Evolutionary conservation across 1,140 invertebrate species (phyloP).

Genomic region (Drosophila trapezifrons): DNA sequence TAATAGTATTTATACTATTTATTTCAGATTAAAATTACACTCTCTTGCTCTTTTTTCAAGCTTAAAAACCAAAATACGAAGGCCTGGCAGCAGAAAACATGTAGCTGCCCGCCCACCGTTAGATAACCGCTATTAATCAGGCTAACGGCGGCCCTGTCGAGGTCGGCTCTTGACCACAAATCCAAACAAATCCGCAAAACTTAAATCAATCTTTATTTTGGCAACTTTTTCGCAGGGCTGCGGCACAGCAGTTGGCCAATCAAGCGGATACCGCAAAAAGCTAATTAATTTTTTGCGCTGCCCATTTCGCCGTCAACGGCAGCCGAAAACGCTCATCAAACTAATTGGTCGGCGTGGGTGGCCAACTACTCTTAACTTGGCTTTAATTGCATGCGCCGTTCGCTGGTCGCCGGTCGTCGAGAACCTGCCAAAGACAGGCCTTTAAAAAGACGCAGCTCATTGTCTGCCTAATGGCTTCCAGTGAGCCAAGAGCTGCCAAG

Average conservation of each 20-base stretch:
- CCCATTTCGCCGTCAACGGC: conserved; percentile 28
- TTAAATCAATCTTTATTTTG: conserved; percentile 45
- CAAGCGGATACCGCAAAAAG: conserved; percentile 40
- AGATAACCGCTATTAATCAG: neutral
- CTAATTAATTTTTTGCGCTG: conserved; percentile 40
- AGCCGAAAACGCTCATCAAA: conserved; percentile 46
- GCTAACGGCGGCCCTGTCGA: neutral
- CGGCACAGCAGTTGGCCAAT: conserved; percentile 11
- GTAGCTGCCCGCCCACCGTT: neutral
- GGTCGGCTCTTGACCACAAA: neutral
- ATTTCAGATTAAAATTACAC: too few relatives aligned
- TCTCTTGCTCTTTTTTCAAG: neutral
- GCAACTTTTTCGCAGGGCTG: conserved; percentile 23
- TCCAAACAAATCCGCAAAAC: conserved; percentile 10
- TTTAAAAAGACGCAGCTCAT: conserved; percentile 57
- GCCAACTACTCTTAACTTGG: conserved; percentile 25
- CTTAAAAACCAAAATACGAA: too few relatives aligned
- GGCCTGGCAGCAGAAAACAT: neutral
- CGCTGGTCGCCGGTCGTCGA: conserved; percentile 1
- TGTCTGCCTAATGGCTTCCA: conserved; percentile 49
- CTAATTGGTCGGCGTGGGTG: conserved; percentile 59
- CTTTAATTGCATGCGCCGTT: conserved; percentile 45
- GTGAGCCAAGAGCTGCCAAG: conserved; percentile 11
- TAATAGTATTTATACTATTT: too few relatives aligned
- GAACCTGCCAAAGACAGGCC: conserved; percentile 34